Evolutionary conservation across 2,797 vertebrate species (phyloP).

Genomic region (Gouania willdenowi): DNA sequence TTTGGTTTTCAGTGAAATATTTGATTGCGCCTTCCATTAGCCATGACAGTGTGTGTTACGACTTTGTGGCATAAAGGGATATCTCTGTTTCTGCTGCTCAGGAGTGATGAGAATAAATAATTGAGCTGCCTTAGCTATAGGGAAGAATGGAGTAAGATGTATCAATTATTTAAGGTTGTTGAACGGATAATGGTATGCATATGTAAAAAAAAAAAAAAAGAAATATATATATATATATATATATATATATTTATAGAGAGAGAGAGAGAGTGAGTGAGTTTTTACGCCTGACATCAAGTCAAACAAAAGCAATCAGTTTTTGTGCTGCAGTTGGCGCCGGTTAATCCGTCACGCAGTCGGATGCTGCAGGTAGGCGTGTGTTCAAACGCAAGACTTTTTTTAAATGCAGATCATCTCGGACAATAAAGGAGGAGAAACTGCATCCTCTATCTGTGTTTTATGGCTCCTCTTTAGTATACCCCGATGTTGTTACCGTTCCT

Average conservation of each 20-base stretch:
- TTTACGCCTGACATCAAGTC: constrained; percentile 15
- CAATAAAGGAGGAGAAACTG: constrained; percentile 6
- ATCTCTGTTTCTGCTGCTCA: constrained; percentile 18
- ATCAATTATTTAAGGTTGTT: constrained; percentile 44
- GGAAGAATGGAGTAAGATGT: constrained; percentile 17
- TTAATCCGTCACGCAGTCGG: constrained; percentile 6
- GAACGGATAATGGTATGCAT: constrained; percentile 10
- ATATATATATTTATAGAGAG: no score
- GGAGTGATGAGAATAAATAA: constrained; percentile 37
- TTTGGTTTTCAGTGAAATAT: constrained; percentile 62
- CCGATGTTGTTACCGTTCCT: constrained; percentile 13
- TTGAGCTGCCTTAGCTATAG: constrained; percentile 33
- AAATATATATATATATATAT: no score
- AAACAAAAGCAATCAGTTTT: constrained; percentile 29
- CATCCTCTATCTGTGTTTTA: constrained; percentile 20
- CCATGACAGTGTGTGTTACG: constrained; percentile 55
- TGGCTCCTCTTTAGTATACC: background rate
- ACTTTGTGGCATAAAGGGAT: constrained; percentile 30
- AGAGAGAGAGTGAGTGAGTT: constrained; percentile 25
- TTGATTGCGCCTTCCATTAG: constrained; percentile 61
- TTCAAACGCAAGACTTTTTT: constrained; percentile 12
- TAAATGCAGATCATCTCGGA: constrained; percentile 24
- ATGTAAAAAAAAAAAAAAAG: background rate
- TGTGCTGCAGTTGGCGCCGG: constrained; percentile 13
- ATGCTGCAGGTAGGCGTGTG: constrained; percentile 21